Conservation (phyloP, 2,888 invertebrate genomes). For the Metacarcinus magister region DNA sequence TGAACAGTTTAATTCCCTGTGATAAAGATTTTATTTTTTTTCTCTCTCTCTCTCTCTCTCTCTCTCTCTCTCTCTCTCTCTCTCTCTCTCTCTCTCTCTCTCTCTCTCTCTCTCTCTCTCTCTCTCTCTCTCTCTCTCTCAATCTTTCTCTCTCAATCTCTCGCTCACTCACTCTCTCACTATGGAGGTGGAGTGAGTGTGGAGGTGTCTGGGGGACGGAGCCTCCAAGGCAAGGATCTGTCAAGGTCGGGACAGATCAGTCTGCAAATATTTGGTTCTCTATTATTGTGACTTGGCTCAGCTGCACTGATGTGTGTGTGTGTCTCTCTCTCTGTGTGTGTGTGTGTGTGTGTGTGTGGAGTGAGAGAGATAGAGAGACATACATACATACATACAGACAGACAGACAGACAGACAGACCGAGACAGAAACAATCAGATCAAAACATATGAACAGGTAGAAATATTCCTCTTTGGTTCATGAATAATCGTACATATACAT, state of each 20-base stretch:
- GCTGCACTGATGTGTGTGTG: not conserved
- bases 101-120: constrained; percentile 40
- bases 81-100: not conserved
- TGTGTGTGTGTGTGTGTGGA: not conserved
- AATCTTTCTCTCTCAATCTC: not conserved
- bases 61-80: not conserved
- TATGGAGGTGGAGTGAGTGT: not conserved
- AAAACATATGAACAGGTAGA: not conserved
- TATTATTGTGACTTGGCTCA: constrained; percentile 40
- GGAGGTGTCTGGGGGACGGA: not conserved
- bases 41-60: constrained; percentile 26
- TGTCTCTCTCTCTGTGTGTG: not conserved
- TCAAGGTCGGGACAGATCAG: constrained; percentile 22
- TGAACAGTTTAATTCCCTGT: no score
- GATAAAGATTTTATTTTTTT: no score
- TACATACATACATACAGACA: not conserved
- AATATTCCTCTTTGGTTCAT: not conserved
- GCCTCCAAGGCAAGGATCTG: constrained; percentile 19
- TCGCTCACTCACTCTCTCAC: not conserved
- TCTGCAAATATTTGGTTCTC: constrained; percentile 6
- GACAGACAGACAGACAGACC: not conserved
- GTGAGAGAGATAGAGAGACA: not conserved
- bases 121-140: constrained; percentile 12
- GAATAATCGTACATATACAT: not conserved
- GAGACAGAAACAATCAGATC: not conserved